phyloP scores from a whole-genome alignment of 2,888 invertebrate species.

The Hipparchia semele region DNA sequence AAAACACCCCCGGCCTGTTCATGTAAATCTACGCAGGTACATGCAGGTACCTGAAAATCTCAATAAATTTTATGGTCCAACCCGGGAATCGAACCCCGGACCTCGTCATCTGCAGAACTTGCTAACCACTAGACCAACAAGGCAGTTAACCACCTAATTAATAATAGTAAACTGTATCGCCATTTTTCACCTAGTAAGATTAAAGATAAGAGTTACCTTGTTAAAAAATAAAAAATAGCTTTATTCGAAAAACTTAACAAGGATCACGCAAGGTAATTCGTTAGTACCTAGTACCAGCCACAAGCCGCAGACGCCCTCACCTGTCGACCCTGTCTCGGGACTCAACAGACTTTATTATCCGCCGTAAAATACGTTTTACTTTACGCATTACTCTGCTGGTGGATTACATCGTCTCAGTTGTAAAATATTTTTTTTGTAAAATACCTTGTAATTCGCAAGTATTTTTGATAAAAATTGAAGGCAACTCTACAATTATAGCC shows the following conservation, averaged over 20 bases:
- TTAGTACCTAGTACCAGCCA: conserved; percentile 14
- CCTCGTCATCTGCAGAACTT: too few species aligned
- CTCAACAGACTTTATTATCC: conserved; percentile 27
- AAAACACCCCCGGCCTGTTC: too few species aligned
- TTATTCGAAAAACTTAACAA: not conserved
- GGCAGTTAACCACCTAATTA: too few species aligned
- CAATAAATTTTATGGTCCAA: too few species aligned
- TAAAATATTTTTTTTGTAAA: not conserved
- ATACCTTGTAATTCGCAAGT: not conserved
- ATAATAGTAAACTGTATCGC: too few species aligned
- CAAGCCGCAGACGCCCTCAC: conserved; percentile 24
- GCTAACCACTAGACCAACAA: too few species aligned
- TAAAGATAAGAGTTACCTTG: too few species aligned
- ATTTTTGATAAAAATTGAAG: not conserved
- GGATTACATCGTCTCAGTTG: not conserved
- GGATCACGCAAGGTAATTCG: not conserved
- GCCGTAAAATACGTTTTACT: conserved; percentile 30
- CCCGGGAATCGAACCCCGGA: too few species aligned
- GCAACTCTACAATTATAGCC: not conserved
- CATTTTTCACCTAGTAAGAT: too few species aligned
- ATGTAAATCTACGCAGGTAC: too few species aligned
- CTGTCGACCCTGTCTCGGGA: conserved; percentile 25
- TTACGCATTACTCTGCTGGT: conserved; percentile 17
- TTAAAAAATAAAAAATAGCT: too few species aligned
- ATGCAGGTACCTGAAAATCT: too few species aligned